phyloP scores from a whole-genome alignment of 2,797 vertebrate species.

The Lophius americanus region DNA sequence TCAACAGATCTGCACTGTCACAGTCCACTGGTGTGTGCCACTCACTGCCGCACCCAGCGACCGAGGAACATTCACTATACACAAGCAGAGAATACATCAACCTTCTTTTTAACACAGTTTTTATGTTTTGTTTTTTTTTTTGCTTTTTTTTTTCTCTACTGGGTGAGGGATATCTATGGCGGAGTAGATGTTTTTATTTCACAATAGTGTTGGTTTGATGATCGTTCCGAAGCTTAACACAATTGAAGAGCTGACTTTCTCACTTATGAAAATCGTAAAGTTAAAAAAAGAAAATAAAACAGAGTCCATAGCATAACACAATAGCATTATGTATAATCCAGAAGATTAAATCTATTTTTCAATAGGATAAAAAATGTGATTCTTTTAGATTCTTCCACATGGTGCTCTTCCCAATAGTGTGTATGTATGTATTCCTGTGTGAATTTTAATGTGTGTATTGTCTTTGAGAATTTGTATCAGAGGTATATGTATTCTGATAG shows the following conservation, averaged over 20 bases:
- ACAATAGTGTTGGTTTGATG: conserved; percentile 86
- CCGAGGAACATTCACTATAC: conserved; percentile 96
- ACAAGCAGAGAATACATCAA: conserved; percentile 97
- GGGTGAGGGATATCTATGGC: conserved; percentile 75
- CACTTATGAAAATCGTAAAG: conserved; percentile 63
- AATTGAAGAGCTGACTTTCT: conserved; percentile 71
- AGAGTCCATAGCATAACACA: conserved; percentile 87
- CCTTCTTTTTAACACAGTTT: conserved; percentile 57
- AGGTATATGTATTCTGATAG: conserved; percentile 72
- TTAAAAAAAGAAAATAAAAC: conserved; percentile 77
- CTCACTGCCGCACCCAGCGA: conserved; percentile 80
- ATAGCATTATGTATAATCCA: conserved; percentile 88
- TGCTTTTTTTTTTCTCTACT: conserved; percentile 56
- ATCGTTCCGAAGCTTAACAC: conserved; percentile 86
- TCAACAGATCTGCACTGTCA: conserved; percentile 88
- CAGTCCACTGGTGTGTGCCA: conserved; percentile 87
- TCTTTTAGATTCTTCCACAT: conserved; percentile 70
- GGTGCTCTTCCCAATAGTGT: conserved; percentile 55
- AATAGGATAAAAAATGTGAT: conserved; percentile 80
- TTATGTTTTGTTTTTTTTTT: conserved; percentile 49
- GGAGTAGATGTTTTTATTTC: conserved; percentile 89
- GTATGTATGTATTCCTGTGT: conserved; percentile 43
- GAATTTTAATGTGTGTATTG: conserved; percentile 46
- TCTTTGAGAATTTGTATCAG: conserved; percentile 66
- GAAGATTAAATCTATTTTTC: conserved; percentile 80